Conservation (phyloP, 2,888 invertebrate species). For the Heliconius ethilla region DNA sequence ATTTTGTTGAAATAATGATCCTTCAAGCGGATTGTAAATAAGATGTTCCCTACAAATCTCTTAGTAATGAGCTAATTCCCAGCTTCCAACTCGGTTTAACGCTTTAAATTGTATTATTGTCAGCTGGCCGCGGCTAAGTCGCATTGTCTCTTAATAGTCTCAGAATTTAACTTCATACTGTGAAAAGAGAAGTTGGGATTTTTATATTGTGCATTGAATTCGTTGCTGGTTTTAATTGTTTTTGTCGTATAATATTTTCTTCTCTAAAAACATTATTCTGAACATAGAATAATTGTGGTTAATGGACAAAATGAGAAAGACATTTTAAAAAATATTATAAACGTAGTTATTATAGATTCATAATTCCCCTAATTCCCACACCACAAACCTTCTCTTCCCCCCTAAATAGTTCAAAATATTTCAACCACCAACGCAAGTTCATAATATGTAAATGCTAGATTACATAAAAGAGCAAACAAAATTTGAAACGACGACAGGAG, state of each 20-base stretch:
- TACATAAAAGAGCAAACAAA: conserved; percentile 9
- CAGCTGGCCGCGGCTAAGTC: conserved; percentile 36
- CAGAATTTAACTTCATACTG: conserved; percentile 28
- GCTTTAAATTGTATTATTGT: conserved; percentile 40
- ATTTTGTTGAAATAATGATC: conserved; percentile 13
- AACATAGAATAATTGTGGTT: too few relatives aligned
- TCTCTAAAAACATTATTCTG: too few relatives aligned
- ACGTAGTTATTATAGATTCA: background rate
- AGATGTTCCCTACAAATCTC: conserved; percentile 33
- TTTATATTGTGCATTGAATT: conserved; percentile 13
- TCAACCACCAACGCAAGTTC: background rate
- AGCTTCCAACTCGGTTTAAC: conserved; percentile 37
- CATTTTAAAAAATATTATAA: background rate
- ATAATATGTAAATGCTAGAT: background rate
- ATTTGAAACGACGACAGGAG: conserved; percentile 10
- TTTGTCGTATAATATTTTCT: background rate
- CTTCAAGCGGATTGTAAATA: conserved; percentile 36
- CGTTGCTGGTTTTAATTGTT: background rate
- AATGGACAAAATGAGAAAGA: background rate
- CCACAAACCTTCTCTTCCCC: too few relatives aligned
- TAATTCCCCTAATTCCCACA: too few relatives aligned
- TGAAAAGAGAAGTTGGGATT: conserved; percentile 14
- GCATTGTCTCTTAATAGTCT: conserved; percentile 36
- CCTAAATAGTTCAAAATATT: too few relatives aligned
- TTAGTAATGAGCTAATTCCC: conserved; percentile 39